Percentiles rank a stretch among this genome's conserved stretches.
Evolutionary conservation across 2,113 vertebrate species (phyloP).

Genomic region (Vulpes lagopus): DNA sequence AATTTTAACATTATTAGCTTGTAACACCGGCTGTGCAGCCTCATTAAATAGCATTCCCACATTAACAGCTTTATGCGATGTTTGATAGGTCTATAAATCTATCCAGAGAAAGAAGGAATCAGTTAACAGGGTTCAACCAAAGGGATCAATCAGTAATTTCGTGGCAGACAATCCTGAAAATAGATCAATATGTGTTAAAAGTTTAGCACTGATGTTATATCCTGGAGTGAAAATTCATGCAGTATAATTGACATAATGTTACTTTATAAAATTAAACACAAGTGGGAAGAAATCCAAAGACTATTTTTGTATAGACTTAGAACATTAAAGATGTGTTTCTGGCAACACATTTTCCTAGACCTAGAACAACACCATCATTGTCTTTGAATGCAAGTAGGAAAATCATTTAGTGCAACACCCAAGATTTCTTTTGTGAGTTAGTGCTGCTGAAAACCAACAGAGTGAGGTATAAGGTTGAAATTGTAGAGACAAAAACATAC

Average conservation of each 20-base stretch:
- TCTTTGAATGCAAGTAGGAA: conserved; percentile 11
- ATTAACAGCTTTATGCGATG: not conserved
- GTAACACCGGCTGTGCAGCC: not conserved
- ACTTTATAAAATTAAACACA: not conserved
- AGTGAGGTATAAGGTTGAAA: not conserved
- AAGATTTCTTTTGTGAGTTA: not conserved
- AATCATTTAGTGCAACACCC: not conserved
- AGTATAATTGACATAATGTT: not conserved
- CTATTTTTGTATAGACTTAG: conserved; percentile 35
- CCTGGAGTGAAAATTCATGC: not conserved
- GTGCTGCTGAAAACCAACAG: not conserved
- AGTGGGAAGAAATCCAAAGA: conserved; percentile 31
- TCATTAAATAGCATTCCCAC: not conserved
- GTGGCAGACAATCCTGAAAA: not conserved
- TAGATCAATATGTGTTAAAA: conserved; percentile 7
- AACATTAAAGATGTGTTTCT: conserved; percentile 37
- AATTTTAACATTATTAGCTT: not conserved
- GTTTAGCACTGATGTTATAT: not conserved
- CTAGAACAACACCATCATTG: not conserved
- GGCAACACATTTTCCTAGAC: not conserved
- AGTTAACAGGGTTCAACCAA: not conserved
- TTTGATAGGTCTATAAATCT: conserved; percentile 43
- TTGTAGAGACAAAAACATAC: not conserved
- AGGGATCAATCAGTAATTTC: conserved; percentile 43
- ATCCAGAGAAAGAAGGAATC: not conserved